Conservation (phyloP, 2,888 invertebrate species). For the Theretra japonica region DNA sequence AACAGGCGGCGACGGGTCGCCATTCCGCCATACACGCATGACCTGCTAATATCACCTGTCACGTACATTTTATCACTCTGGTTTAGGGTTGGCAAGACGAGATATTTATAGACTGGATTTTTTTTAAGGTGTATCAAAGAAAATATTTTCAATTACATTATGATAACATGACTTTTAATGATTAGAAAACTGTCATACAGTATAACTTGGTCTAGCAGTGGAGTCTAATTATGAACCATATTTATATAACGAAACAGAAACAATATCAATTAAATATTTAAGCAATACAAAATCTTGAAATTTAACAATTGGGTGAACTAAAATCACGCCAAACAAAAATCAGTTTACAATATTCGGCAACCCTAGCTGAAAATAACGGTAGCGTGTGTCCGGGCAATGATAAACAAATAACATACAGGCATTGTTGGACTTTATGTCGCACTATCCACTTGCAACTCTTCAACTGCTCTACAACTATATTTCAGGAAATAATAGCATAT, state of each 20-base stretch:
- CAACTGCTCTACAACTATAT: conserved; percentile 7
- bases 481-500: neutral
- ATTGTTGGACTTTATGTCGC: conserved; percentile 42
- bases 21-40: conserved; percentile 33
- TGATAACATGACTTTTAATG: too few relatives aligned
- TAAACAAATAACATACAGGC: conserved; percentile 46
- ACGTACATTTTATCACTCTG: conserved; percentile 52
- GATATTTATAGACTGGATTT: too few relatives aligned
- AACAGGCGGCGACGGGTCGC: conserved; percentile 20
- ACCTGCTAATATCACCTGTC: conserved; percentile 45
- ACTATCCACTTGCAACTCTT: conserved; percentile 33
- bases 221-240: too few relatives aligned
- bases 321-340: too few relatives aligned
- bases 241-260: too few relatives aligned
- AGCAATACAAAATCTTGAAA: too few relatives aligned
- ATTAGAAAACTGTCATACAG: too few relatives aligned
- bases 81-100: conserved; percentile 43
- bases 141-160: too few relatives aligned
- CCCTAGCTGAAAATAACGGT: conserved; percentile 62
- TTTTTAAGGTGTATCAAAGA: too few relatives aligned
- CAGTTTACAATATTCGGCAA: conserved; percentile 41
- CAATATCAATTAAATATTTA: too few relatives aligned
- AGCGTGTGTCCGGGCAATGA: conserved; percentile 50
- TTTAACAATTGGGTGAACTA: too few relatives aligned
- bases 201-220: too few relatives aligned